Conservation (phyloP, 2,113 vertebrate species). For the Anguilla rostrata region DNA sequence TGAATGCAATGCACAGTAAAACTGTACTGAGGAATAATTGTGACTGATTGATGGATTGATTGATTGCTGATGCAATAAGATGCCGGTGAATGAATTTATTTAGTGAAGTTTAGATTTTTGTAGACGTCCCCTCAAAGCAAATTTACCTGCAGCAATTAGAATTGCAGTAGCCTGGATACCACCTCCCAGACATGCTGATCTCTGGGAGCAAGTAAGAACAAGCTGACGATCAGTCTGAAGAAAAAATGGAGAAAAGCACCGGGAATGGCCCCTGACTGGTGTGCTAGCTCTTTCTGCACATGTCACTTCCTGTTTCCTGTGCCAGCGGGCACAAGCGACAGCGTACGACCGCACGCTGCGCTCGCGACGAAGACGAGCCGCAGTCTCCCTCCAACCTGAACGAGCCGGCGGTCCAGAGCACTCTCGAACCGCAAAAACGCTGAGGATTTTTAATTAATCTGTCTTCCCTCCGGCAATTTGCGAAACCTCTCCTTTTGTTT, state of each 20-base stretch:
- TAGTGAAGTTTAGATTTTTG: background rate
- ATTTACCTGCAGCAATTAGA: background rate
- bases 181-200: background rate
- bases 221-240: background rate
- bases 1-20: too few species aligned
- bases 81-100: background rate
- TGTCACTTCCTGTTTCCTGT: slow-evolving; percentile 6
- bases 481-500: slow-evolving; percentile 72
- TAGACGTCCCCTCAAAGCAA: background rate
- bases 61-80: background rate
- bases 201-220: background rate
- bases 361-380: slow-evolving; percentile 27
- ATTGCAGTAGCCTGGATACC: background rate
- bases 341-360: background rate
- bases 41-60: background rate
- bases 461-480: slow-evolving; percentile 68
- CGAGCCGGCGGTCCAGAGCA: slow-evolving; percentile 26
- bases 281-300: background rate
- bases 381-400: slow-evolving; percentile 21
- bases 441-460: slow-evolving; percentile 64
- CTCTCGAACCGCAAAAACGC: slow-evolving; percentile 46
- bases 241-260: background rate
- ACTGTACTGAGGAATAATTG: too few species aligned
- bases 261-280: background rate
- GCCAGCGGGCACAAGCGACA: background rate